phyloP scores from a whole-genome alignment of 2,797 vertebrate species.

The Gallinago stenura region DNA sequence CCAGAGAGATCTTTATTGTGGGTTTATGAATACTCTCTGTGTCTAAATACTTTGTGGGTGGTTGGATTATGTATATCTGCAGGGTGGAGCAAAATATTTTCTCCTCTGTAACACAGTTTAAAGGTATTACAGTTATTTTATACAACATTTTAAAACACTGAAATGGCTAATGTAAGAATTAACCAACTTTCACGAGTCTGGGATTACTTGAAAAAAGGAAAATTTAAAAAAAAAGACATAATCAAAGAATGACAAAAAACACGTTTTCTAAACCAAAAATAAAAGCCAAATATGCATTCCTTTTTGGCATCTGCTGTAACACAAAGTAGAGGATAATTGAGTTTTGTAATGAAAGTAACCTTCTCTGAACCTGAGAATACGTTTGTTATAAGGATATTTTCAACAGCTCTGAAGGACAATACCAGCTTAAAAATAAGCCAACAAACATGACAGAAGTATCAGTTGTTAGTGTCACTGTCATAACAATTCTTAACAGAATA shows the following conservation, averaged over 20 bases:
- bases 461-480: not conserved
- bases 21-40: not conserved
- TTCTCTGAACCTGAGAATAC: not conserved
- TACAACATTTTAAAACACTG: not conserved
- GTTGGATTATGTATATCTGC: not conserved
- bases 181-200: not conserved
- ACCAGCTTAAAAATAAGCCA: not conserved
- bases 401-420: not conserved
- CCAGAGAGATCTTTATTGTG: not conserved
- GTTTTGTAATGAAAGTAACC: not conserved
- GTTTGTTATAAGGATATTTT: not conserved
- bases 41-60: not conserved
- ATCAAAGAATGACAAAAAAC: not conserved
- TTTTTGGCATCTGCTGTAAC: not conserved
- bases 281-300: not conserved
- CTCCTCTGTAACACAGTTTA: not conserved
- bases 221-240: not conserved
- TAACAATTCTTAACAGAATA: not conserved
- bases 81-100: not conserved
- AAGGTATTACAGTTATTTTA: not conserved
- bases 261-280: not conserved
- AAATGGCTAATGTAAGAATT: not conserved
- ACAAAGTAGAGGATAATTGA: not conserved
- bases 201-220: not conserved
- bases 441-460: not conserved